These are phyloP conservation scores for Montipora capitata DNA, from an alignment of 92 coral and sea anemone species.

Conservation along the genomic window DNA sequence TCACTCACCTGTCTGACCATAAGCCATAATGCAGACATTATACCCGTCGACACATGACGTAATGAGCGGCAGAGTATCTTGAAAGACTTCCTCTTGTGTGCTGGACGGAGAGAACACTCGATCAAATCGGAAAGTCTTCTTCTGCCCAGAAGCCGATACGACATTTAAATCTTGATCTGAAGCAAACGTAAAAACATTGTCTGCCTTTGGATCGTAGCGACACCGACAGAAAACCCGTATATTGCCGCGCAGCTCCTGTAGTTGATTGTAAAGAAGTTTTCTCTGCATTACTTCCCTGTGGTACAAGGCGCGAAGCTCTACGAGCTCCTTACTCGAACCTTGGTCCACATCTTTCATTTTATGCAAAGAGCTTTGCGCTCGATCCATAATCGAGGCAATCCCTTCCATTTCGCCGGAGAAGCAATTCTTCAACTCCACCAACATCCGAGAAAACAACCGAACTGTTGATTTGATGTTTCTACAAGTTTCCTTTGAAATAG, in stretches of 20 bases:
- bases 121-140: conserved; percentile 84
- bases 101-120: conserved; percentile 80
- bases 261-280: conserved; percentile 83
- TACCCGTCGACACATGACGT: conserved; percentile 93
- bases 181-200: conserved; percentile 72
- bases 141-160: conserved; percentile 59
- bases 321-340: conserved; percentile 48
- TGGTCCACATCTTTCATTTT: conserved; percentile 28
- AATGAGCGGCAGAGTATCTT: conserved; percentile 85
- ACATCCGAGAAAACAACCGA: conserved; percentile 30
- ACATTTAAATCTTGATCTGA: conserved; percentile 83
- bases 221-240: conserved; percentile 92
- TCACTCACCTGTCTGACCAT: conserved; percentile 89
- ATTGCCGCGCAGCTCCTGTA: conserved; percentile 89
- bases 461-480: conserved; percentile 12
- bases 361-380: conserved; percentile 30
- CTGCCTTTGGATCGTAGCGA: conserved; percentile 72
- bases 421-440: conserved; percentile 35
- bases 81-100: conserved; percentile 87
- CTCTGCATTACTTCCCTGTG: conserved; percentile 88
- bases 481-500: conserved; percentile 26
- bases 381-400: conserved; percentile 31
- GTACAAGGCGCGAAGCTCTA: conserved; percentile 80
- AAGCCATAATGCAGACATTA: conserved; percentile 92
- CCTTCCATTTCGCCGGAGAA: conserved; percentile 34